Conservation (phyloP, 2,888 invertebrate species). For the Eupithecia pulchellata region DNA sequence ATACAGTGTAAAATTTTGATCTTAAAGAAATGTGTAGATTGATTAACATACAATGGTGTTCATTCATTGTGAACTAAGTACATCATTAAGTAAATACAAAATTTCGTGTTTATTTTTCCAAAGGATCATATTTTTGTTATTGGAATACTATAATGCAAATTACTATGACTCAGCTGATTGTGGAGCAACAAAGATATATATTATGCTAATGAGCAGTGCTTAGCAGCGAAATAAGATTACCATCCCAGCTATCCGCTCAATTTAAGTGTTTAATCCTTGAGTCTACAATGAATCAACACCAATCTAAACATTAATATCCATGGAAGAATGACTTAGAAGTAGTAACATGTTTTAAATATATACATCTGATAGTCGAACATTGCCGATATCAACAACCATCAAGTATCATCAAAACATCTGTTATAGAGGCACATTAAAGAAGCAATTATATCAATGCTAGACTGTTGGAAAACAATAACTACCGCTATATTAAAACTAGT, state of each 20-base stretch:
- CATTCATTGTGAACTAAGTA: background rate
- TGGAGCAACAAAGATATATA: background rate
- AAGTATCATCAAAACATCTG: background rate
- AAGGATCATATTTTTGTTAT: too few species aligned
- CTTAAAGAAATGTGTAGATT: background rate
- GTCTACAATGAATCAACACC: background rate
- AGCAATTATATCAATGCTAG: conserved; percentile 17
- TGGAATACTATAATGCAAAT: too few species aligned
- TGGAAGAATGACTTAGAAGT: background rate
- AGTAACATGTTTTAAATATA: conserved; percentile 1
- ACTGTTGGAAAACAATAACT: conserved; percentile 16
- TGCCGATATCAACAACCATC: background rate
- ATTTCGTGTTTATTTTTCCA: too few species aligned
- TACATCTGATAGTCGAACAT: conserved; percentile 3
- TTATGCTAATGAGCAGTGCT: background rate
- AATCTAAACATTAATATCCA: background rate
- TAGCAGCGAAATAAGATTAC: background rate
- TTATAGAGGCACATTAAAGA: background rate
- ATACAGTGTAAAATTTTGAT: background rate
- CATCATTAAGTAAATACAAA: too few species aligned
- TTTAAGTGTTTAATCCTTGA: background rate
- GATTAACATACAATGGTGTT: background rate
- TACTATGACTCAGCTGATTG: background rate
- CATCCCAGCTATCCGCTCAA: background rate
- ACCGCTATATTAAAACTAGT: conserved; percentile 22